Evolutionary conservation across 2,888 invertebrate species (phyloP), one percentile per base, ranked within the genome.

Genomic region (Limulus polyphemus): DNA sequence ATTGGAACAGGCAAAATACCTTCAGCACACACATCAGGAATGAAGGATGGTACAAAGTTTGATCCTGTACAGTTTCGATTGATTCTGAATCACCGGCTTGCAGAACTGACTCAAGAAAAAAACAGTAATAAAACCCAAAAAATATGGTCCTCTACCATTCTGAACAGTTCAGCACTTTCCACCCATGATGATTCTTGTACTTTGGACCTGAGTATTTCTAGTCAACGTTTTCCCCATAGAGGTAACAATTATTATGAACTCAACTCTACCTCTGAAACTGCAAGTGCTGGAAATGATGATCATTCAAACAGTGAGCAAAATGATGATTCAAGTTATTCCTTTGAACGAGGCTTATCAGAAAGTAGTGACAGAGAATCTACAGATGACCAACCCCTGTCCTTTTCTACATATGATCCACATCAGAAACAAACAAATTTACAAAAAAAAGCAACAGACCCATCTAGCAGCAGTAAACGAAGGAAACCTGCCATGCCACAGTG

Each of bases 401-500:
- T 32, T 32, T 32, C 32, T 32, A 32, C 32, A 32, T 32, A 32
- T 32, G 32, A 32, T 32, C 3, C 32, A 32, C 32, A 32, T 32
- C 32, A 32, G 32, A 32, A 7, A 32, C 32, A 32, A 32, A 32
- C 32, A 32, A 32, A 7, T 32, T 32, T 2, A 32, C 32, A 32
- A 32, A 32, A 32, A 32, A 32, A 32, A 32, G 7, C 32, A 32
- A 32, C 32, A 32, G 32, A 32, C 32, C 32, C 32, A 32, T 59
- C 52, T 47, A 62, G 63, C 51, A 68, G 68, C 50, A 67, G 67
- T 55, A 68, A 69, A n/a, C 79, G 92, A 67, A 83, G 95, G 72
- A 97, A 97, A 79, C 92, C 94, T 1, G 93, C 92, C 1, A 93
- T 94, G 60, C 95, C 97, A 2, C 94, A 97, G 78, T 94, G 95